Evolutionary conservation across 2,113 vertebrate genomes (phyloP), one percentile per base, ranked within the genome.

Genomic region (Hylia prasina): DNA sequence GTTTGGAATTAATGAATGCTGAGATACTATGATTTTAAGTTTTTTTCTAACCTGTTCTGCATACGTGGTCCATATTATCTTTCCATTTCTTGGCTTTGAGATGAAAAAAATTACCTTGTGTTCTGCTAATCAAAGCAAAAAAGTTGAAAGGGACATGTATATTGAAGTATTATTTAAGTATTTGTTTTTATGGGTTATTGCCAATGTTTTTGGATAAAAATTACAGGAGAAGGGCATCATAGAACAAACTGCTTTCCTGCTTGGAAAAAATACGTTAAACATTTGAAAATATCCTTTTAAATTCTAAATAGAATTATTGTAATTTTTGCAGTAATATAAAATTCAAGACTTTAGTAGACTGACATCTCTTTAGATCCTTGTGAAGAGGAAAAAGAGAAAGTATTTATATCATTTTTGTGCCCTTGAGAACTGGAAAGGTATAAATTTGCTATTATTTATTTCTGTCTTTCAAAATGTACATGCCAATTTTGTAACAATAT

Each of bases 131-230:
- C 47, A 58, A 33, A 68, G 11, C 3, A 22, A 51, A 64, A 86
- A 48, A 2, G 2, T 9, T 0, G 3, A 51, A 83, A 31, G 12
- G 10, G 3, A 14, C 3, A 25, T 11, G 2, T 14, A 18, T 37
- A 15, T 18, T n/a, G 9, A 75, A 48, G 5, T 45, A 61, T 58
- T 18, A 18, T 60, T 63, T 44, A 64, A 35, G 7, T 93, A 61
- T n/a, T 70, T 10, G 48, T 64, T 77, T 64, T 65, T 40, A 35
- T 84, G 18, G 11, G 3, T 69, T 80, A 44, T 51, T 35, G 22
- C 10, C 19, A 13, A 31, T 77, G n/a, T 31, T 31, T 69, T 44
- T 77, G 8, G 5, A 19, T 85, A 28, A 28, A 64, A 82, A 39
- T 70, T 45, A 33, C 33, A 65, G 35, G 31, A 48, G 56, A 56